Base-by-base conservation (phyloP, 2,797 vertebrate genomes). In the Onychomys arenicola region DNA sequence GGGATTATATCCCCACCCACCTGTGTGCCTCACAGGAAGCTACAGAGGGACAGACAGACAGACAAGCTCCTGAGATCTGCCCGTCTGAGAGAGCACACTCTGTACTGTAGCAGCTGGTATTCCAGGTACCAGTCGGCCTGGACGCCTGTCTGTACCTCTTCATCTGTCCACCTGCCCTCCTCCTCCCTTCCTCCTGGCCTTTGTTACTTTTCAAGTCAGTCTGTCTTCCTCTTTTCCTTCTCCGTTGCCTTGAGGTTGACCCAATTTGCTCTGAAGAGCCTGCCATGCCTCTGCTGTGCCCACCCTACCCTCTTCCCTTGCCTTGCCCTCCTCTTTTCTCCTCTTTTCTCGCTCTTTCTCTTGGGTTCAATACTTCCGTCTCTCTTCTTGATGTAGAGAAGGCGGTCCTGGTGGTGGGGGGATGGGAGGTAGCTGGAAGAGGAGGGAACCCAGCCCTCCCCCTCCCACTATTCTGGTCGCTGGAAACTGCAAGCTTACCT, bases 91-190 rank as follows among this genome's bases (percentile, higher is more conserved):
- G 98, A 97, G 94, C 96, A 97, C 98, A 97, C 98, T 95, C 97
- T 98, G 98, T 97, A 98, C 93, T 97, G 98, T 98, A 98, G 98
- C 98, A 77, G 98, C 98, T 98, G 98, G 98, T 98, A 97, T 98
- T 98, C 98, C 98, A 98, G 98, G 98, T 98, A 98, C 98, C 98
- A 98, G 97, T 98, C 95, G 85, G 98, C 98, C 98, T 98, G 98
- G 98, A 98, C 97, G 91, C 98, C 98, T 93, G 97, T 98, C 98
- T 98, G 87, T 97, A 89, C 96, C 96, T 97, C 87, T 88, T 91
- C 61, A 92, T 98, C 87, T 89, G 82, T 92, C 95, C 84, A 84
- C 91, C 92, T 95, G 92, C 95, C 94, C 81, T 90, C 95, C 81
- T 90, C 95, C 96, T 96, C 52, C 65, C 13, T 78, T 93, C 94